Conservation (phyloP, 2,888 invertebrate species). For the Orgyia antiqua region DNA sequence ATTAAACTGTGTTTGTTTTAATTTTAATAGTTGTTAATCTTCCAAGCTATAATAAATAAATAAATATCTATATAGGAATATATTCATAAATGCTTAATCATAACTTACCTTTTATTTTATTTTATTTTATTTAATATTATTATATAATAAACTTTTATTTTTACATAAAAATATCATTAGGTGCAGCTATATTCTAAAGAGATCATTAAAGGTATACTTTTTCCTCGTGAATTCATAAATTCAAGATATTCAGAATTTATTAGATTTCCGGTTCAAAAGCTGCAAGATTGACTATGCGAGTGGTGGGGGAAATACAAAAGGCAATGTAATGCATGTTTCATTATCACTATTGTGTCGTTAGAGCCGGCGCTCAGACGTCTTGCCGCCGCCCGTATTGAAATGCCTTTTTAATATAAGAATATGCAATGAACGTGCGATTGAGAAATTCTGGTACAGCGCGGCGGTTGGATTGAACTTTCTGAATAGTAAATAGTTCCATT, state of each 20-base stretch:
- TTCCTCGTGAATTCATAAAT: too few relatives aligned
- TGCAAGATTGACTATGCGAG: slow-evolving; percentile 41
- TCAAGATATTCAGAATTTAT: slow-evolving; percentile 46
- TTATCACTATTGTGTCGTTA: slow-evolving; percentile 49
- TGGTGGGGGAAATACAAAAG: slow-evolving; percentile 39
- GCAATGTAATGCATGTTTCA: slow-evolving; percentile 50
- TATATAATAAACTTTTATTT: too few relatives aligned
- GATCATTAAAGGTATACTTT: not conserved
- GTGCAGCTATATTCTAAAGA: slow-evolving; percentile 1
- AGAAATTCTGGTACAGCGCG: slow-evolving; percentile 15
- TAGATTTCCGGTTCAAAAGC: slow-evolving; percentile 36
- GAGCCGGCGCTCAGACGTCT: slow-evolving; percentile 50
- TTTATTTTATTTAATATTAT: too few relatives aligned
- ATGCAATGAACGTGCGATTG: slow-evolving; percentile 56
- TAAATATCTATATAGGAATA: too few relatives aligned
- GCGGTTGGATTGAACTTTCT: slow-evolving; percentile 1
- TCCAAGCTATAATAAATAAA: too few relatives aligned
- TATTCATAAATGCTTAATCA: too few relatives aligned
- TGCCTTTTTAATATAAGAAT: slow-evolving; percentile 56
- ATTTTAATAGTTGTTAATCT: too few relatives aligned
- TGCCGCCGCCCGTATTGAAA: slow-evolving; percentile 35
- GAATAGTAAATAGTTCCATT: slow-evolving; percentile 4
- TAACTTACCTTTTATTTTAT: too few relatives aligned
- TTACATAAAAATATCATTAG: too few relatives aligned
- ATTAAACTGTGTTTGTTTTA: too few relatives aligned